Conservation (phyloP, 2,888 invertebrate species). For the Xestia ashworthii region DNA sequence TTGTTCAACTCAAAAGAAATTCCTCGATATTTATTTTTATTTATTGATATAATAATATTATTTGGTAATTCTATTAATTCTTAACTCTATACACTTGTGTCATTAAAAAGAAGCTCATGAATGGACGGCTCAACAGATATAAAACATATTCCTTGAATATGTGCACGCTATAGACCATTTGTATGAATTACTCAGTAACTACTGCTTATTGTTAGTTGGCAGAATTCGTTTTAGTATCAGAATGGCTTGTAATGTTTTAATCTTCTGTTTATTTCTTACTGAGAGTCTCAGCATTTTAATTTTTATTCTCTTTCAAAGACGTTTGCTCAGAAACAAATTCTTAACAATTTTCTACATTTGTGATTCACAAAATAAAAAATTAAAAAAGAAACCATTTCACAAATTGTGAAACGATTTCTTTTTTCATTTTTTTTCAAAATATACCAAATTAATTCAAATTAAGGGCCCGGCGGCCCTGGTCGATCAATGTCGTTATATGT, state of each 20-base stretch:
- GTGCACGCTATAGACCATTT: constrained; percentile 25
- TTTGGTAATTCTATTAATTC: constrained; percentile 32
- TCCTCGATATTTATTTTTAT: no score
- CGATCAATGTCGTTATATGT: no score
- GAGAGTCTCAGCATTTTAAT: no score
- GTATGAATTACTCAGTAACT: constrained; percentile 41
- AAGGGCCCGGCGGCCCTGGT: no score
- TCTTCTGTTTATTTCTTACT: neutral
- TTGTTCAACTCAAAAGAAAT: neutral
- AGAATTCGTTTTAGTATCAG: no score
- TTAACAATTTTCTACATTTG: neutral
- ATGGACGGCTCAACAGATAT: constrained; percentile 66
- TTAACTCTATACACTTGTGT: constrained; percentile 22
- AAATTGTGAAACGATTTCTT: no score
- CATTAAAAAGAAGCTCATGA: constrained; percentile 70
- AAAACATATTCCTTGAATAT: constrained; percentile 56
- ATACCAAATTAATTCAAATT: no score
- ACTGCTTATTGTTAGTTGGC: constrained; percentile 8
- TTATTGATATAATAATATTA: no score
- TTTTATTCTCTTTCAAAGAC: neutral
- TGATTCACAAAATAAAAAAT: no score
- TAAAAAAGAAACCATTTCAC: no score
- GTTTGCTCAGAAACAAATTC: neutral
- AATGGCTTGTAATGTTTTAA: neutral
- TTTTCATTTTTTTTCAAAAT: no score